Base-by-base conservation (phyloP, 1,140 invertebrate genomes). In the Vollenhovia emeryi region DNA sequence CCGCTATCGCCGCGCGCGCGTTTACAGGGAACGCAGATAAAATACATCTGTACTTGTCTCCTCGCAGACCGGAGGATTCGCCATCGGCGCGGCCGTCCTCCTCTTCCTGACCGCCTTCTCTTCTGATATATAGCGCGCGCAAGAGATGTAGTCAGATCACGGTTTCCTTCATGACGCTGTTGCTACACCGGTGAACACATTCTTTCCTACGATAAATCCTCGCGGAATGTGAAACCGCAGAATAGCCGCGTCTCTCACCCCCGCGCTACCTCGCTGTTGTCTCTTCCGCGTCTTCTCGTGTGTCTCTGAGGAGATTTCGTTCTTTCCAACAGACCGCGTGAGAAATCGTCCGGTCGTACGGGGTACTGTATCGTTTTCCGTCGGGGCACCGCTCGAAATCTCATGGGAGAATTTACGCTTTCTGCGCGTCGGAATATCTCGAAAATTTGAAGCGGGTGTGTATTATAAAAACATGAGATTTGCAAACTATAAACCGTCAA, bases 171-270 rank as follows among this genome's bases (percentile, higher is more conserved):
- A 92, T 93, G 92, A 93, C 88, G 91, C 89, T 92, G 91, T 92
- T 92, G 83, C 90, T 92, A 91, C 91, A 91, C 88, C 75, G 88
- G 87, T 84, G 83, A 92, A 93, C 92, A 93, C 86, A 91, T 33
- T 93, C 91, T 92, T 92, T 91, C 90, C 91, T 93, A 93, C 90
- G 92, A 94, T 94, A 93, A 93, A 93, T 93, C 87, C 90, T 90
- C 66, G 90, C 85, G 90, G 90, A 92, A 92, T 92, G 87, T 92
- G 91, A 92, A 92, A 92, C 85, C 59, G 15, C 33, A 24, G 71
- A 78, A 57, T 71, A 50, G 27, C 40, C 57, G 27, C 8, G 43
- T 45, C 64, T 83, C 43, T 64, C 68, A 36, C 48, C 73, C 55
- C 40, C 57, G 9, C 27, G 15, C 43, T 48, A 18, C 36, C 27